Conservation (phyloP, 1,140 invertebrate species). For the Phortica variegata region DNA sequence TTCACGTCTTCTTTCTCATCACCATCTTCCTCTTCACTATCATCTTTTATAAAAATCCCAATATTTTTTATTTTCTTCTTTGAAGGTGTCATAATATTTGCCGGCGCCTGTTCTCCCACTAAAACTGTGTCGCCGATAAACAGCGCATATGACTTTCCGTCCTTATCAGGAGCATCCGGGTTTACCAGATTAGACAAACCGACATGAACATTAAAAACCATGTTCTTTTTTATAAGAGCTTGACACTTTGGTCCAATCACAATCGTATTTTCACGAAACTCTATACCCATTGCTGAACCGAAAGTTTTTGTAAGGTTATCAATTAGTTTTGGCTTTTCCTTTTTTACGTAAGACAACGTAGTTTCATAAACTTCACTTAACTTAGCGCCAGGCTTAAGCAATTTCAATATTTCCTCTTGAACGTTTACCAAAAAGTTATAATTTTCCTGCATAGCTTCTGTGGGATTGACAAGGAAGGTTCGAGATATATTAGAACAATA, state of each 20-base stretch:
- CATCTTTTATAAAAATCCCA: constrained; percentile 93
- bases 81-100: constrained; percentile 84
- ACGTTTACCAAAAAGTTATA: constrained; percentile 91
- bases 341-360: constrained; percentile 80
- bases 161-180: constrained; percentile 77
- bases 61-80: constrained; percentile 97
- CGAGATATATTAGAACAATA: constrained; percentile 99
- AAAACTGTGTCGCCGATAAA: constrained; percentile 97
- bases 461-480: constrained; percentile 96
- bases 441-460: constrained; percentile 76
- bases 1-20: constrained; percentile 63
- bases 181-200: constrained; percentile 90
- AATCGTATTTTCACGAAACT: constrained; percentile 94
- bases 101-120: constrained; percentile 83
- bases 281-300: constrained; percentile 96
- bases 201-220: constrained; percentile 96
- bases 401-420: constrained; percentile 90
- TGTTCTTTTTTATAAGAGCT: constrained; percentile 82
- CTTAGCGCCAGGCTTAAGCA: constrained; percentile 79
- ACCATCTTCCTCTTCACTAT: constrained; percentile 81
- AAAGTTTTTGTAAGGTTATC: constrained; percentile 94
- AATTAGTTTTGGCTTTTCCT: constrained; percentile 81
- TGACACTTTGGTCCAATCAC: constrained; percentile 88
- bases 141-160: constrained; percentile 88
- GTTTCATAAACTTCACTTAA: constrained; percentile 88